Percentiles rank a stretch among this genome's conserved stretches.
These are phyloP conservation scores for Caenorhabditis briggsae DNA, from an alignment of 1,140 invertebrate genomes.

Conservation along the genomic window DNA sequence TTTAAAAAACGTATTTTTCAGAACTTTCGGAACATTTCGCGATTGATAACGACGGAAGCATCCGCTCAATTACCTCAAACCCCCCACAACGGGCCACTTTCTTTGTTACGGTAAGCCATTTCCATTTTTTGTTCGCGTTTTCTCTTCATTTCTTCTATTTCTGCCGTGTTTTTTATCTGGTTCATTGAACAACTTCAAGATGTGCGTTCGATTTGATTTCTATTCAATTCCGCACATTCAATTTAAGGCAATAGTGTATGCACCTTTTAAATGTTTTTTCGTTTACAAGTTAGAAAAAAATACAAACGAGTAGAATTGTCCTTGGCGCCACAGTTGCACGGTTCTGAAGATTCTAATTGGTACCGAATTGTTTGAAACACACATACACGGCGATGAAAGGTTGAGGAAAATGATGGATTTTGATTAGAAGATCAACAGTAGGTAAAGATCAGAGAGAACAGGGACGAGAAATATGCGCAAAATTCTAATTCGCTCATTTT, in stretches of 20 bases:
- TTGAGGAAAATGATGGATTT: constrained; percentile 4
- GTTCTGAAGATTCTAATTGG: constrained; percentile 25
- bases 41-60: constrained; percentile 48
- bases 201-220: constrained; percentile 7
- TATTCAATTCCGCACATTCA: constrained; percentile 50
- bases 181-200: constrained; percentile 57
- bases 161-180: background rate
- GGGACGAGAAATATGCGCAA: background rate
- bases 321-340: constrained; percentile 25
- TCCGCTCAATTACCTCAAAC: constrained; percentile 31
- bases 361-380: constrained; percentile 4
- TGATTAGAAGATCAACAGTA: background rate
- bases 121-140: background rate
- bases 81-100: constrained; percentile 58
- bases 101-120: constrained; percentile 57
- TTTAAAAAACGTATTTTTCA: constrained; percentile 3
- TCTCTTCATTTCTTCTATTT: background rate
- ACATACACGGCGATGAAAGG: background rate
- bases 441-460: background rate
- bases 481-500: background rate
- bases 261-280: constrained; percentile 7
- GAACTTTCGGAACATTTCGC: constrained; percentile 59
- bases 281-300: background rate
- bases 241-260: constrained; percentile 42
- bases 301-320: constrained; percentile 3